A percentile compares a stretch with the other conserved stretches of the same genome.
Evolutionary conservation across 2,888 invertebrate species (phyloP).

Genomic region (Lepas anatifera): DNA sequence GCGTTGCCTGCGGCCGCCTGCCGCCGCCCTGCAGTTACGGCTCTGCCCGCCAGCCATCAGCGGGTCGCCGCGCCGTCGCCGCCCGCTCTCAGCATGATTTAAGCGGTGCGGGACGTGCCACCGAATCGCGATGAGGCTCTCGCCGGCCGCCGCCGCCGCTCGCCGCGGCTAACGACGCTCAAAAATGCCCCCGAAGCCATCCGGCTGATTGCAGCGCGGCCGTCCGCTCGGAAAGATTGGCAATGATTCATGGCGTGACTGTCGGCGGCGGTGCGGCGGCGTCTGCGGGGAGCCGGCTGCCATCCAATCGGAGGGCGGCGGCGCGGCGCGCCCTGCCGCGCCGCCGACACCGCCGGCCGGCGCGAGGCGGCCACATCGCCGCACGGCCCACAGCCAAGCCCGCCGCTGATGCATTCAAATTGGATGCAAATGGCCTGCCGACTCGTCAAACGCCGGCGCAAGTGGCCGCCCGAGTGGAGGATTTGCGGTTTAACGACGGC

Average conservation of each 20-base stretch:
- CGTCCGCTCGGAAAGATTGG: constrained; percentile 1
- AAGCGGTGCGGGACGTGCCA: neutral
- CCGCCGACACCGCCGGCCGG: neutral
- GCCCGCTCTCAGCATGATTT: neutral
- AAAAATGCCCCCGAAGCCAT: constrained; percentile 6
- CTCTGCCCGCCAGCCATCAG: neutral
- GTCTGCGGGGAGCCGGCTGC: no score
- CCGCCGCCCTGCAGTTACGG: neutral
- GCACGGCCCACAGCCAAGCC: neutral
- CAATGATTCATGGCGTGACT: constrained; percentile 5
- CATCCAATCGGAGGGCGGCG: no score
- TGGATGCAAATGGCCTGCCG: neutral
- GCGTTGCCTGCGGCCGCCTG: neutral
- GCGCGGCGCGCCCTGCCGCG: no score
- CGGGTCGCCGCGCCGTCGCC: neutral
- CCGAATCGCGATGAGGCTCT: constrained; percentile 1
- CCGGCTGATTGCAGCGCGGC: neutral
- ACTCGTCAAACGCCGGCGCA: neutral
- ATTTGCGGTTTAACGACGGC: constrained; percentile 10
- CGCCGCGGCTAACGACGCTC: constrained; percentile 3
- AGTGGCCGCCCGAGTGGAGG: constrained; percentile 3
- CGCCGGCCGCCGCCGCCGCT: neutral
- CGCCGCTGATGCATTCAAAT: neutral
- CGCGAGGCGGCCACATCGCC: neutral
- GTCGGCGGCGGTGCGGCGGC: neutral